Conservation (phyloP, 1,140 invertebrate species). For the Mesaphorura yosii region DNA sequence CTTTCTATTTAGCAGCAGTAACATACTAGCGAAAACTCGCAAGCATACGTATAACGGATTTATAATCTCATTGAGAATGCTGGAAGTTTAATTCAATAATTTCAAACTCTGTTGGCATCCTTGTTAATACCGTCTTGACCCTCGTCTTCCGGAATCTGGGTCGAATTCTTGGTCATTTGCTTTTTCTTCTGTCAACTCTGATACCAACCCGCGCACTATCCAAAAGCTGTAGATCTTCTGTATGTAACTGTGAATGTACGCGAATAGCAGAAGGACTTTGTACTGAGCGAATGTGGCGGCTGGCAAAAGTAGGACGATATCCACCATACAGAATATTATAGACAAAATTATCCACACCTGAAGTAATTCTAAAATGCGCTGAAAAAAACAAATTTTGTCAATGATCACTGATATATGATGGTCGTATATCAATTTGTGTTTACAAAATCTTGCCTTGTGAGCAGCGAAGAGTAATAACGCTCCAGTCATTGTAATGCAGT, state of each 20-base stretch:
- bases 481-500: conserved; percentile 12
- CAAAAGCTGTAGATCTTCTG: background rate
- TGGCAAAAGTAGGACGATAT: conserved; percentile 24
- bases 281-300: conserved; percentile 15
- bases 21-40: background rate
- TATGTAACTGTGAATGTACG: background rate
- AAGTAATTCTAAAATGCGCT: conserved; percentile 17
- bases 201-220: background rate
- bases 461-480: conserved; percentile 18
- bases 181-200: background rate
- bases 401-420: background rate
- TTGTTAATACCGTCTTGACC: conserved; percentile 1
- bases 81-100: background rate
- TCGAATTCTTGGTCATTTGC: background rate
- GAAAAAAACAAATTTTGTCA: conserved; percentile 3
- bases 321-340: conserved; percentile 21
- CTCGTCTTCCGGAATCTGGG: background rate
- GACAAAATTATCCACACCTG: conserved; percentile 19
- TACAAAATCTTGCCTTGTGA: conserved; percentile 15
- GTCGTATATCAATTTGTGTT: background rate
- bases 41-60: background rate
- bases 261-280: background rate
- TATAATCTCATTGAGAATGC: background rate
- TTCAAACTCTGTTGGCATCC: background rate
- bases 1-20: background rate